These are phyloP conservation scores for Drosophila peninsularis DNA, from an alignment of 2,888 invertebrate species.

Conservation along the genomic window DNA sequence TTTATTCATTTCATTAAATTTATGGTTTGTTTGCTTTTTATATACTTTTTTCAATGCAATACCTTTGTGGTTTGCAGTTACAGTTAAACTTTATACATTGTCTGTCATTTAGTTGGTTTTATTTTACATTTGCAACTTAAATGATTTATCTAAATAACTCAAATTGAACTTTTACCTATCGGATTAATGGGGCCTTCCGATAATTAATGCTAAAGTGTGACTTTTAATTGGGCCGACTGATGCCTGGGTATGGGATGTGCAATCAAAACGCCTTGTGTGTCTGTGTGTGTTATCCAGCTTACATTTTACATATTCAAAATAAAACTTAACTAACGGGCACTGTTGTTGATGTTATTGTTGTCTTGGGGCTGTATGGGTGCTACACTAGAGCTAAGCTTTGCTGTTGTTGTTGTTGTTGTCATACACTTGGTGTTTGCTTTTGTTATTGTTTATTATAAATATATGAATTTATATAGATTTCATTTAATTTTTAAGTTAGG, in stretches of 20 bases:
- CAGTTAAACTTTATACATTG: constrained; percentile 65
- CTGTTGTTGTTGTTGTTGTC: constrained; percentile 55
- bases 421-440: constrained; percentile 65
- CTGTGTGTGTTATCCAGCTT: constrained; percentile 26
- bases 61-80: constrained; percentile 18
- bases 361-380: constrained; percentile 44
- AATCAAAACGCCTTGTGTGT: constrained; percentile 16
- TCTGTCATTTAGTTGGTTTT: constrained; percentile 61
- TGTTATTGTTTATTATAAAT: constrained; percentile 27
- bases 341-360: constrained; percentile 34
- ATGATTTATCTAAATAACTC: constrained; percentile 35
- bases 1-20: constrained; percentile 38
- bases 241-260: constrained; percentile 8
- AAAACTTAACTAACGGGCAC: constrained; percentile 62
- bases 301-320: constrained; percentile 60
- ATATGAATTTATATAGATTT: constrained; percentile 20
- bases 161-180: constrained; percentile 39
- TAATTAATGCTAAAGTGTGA: constrained; percentile 38
- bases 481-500: constrained; percentile 33
- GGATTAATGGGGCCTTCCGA: constrained; percentile 19
- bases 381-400: constrained; percentile 67
- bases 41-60: constrained; percentile 11
- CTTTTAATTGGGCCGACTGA: constrained; percentile 28
- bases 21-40: not conserved
- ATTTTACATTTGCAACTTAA: constrained; percentile 67